Evolutionary conservation across 2,888 invertebrate genomes (phyloP), one percentile per base, ranked within the genome.

Genomic region (Tiliacea citrago): DNA sequence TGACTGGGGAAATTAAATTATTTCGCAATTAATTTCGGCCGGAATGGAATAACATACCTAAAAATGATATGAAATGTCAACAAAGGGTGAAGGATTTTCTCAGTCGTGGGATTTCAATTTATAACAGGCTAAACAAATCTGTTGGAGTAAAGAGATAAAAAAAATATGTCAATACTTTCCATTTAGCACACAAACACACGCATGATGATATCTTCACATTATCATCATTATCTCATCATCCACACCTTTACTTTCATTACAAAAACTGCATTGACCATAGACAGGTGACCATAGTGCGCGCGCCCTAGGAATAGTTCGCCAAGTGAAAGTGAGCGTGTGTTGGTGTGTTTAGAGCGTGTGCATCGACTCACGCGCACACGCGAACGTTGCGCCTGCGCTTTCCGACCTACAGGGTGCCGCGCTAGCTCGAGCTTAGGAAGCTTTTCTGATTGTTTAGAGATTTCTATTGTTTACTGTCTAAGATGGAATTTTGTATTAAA

Each of bases 251-350:
- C 58, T 67, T 67, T 57, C 24, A 55, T 39, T 47, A n/a, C 24
- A 68, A 68, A 49, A 61, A 61, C 7, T 73, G 18, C 29, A 24
- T 47, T n/a, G 18, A 39, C 55, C 24, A 70, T 82, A 81, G 81
- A 73, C 49, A 7, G 61, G 45, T 18, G n/a, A 0, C 1, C 69
- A 79, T 29, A n/a, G 87, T 94, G 91, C 57, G 86, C 88, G 66
- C 84, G 71, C 77, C 93, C 88, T 93, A 92, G 85, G 94, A 94
- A 95, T 96, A 95, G 95, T 94, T 95, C 87, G 93, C 93, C 91
- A 88, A 96, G 96, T 95, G 96, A 96, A 96, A 96, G 96, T 96
- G 91, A 92, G 92, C 85, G 90, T 92, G 94, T 91, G 92, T 90
- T 89, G 77, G 95, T 93, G 93, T 93, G 93, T 88, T 82, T 88